Base-by-base conservation (phyloP, 2,888 invertebrate species). In the Neria commutata region DNA sequence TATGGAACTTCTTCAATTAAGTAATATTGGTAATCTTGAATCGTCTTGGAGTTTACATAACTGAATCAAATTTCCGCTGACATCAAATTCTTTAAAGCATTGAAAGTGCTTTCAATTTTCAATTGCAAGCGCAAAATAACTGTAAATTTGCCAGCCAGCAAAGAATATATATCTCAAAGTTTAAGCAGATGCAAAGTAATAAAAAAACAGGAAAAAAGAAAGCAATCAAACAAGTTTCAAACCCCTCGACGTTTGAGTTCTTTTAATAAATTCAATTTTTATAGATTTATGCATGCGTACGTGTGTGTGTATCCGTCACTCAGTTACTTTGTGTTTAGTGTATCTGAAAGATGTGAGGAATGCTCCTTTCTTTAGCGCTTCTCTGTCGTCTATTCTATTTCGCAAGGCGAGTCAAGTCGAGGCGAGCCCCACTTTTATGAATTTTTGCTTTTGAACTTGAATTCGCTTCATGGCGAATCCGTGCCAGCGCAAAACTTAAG, bases 371-470 rank as follows among this genome's bases (percentile, higher is more conserved):
- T n/a, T 14, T n/a, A 37, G 8, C 16, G 6, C 16, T 37, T 6
- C 4, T 37, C n/a, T n/a, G 37, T 37, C n/a, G 16, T 37, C 37
- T 6, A n/a, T n/a, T n/a, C n/a, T n/a, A n/a, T n/a, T n/a, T n/a
- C n/a, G n/a, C n/a, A n/a, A n/a, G n/a, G n/a, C n/a, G n/a, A n/a
- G n/a, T n/a, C n/a, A n/a, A n/a, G n/a, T n/a, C n/a, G n/a, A n/a
- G n/a, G n/a, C n/a, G n/a, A n/a, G n/a, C n/a, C n/a, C n/a, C n/a
- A n/a, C n/a, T n/a, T n/a, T n/a, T 37, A 14, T 37, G 4, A 37
- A n/a, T n/a, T n/a, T 37, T 37, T n/a, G 21, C 42, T 19, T 42
- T 37, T 42, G 42, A 42, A 42, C 42, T 42, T 42, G 42, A 42
- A 42, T 42, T 42, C 19, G 8, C 4, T 17, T 42, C 42, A 21